Conservation (phyloP, 2,113 vertebrate genomes). For the Turdus rufiventris region DNA sequence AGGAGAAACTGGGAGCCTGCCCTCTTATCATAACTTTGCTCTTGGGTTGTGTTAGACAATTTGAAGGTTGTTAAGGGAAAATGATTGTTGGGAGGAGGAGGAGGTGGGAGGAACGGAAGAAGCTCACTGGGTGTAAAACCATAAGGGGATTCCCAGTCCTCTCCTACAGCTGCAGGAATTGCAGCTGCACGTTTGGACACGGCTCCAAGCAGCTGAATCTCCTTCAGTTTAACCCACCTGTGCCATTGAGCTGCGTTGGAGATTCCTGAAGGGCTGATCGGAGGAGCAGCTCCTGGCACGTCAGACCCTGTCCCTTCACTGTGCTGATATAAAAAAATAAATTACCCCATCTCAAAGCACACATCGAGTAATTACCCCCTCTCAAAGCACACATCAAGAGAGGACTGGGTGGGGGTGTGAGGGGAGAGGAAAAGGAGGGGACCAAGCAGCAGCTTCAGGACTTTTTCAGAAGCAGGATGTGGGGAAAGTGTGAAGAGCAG, state of each 20-base stretch:
- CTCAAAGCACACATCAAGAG: background rate
- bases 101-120: background rate
- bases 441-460: background rate
- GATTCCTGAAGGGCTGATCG: background rate
- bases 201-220: background rate
- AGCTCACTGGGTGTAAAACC: background rate
- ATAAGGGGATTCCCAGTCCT: background rate
- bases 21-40: background rate
- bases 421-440: background rate
- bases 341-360: accelerated
- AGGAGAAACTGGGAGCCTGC: accelerated
- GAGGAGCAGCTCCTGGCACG: background rate
- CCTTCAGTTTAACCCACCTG: background rate
- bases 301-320: background rate
- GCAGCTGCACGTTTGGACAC: background rate
- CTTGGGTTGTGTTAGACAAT: background rate
- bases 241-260: accelerated
- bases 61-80: background rate
- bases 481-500: background rate
- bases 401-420: background rate
- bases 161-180: background rate
- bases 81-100: background rate
- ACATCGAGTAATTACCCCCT: accelerated
- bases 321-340: background rate
- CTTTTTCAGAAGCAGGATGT: background rate